Evolutionary conservation across 1,140 invertebrate species (phyloP).

Genomic region (Nautilus pompilius): DNA sequence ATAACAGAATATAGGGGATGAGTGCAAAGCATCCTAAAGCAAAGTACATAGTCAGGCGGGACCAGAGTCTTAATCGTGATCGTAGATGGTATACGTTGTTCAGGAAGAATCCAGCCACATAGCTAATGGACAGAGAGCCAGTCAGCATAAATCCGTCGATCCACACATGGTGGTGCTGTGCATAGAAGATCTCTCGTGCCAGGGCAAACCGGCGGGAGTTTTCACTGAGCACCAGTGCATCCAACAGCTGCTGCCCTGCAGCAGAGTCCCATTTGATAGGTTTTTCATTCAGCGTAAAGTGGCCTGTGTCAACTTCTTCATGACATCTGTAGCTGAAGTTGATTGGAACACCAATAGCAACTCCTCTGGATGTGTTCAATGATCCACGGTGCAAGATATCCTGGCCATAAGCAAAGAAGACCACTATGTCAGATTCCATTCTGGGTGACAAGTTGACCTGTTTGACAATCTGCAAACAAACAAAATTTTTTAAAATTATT

Average conservation of each 20-base stretch:
- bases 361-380: conserved; percentile 54
- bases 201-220: conserved; percentile 76
- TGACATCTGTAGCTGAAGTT: conserved; percentile 61
- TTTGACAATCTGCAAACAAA: conserved; percentile 54
- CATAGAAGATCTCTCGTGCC: conserved; percentile 65
- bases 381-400: conserved; percentile 63
- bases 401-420: conserved; percentile 66
- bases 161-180: conserved; percentile 53
- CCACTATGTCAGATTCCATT: conserved; percentile 51
- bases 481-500: no score
- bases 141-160: conserved; percentile 58
- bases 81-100: conserved; percentile 63
- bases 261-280: conserved; percentile 63
- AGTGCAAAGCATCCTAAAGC: conserved; percentile 61
- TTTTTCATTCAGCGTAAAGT: conserved; percentile 31
- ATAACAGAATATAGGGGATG: conserved; percentile 64
- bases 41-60: conserved; percentile 61
- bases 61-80: conserved; percentile 49
- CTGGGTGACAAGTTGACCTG: conserved; percentile 56
- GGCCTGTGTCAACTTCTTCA: conserved; percentile 55
- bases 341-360: conserved; percentile 64
- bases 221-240: conserved; percentile 68
- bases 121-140: conserved; percentile 55
- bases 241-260: conserved; percentile 62
- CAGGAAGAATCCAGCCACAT: conserved; percentile 56